Evolutionary conservation across 2,888 invertebrate genomes (phyloP), one percentile per base, ranked within the genome.

Genomic region (Cantharis rustica): DNA sequence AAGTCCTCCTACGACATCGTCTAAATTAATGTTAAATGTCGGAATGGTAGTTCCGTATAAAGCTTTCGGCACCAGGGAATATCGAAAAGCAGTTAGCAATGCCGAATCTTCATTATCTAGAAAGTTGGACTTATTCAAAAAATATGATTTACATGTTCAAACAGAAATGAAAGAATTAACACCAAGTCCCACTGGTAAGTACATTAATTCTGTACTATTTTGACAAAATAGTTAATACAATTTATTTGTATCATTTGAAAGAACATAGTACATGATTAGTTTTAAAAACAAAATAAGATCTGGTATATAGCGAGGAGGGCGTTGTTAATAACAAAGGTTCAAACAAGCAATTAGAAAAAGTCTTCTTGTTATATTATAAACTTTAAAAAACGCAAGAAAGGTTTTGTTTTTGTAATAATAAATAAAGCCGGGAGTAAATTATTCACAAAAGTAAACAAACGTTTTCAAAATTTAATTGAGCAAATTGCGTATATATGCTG

Each of bases 21-120:
- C 75, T 1, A 72, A 75, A 64, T 23, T 73, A 20, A 68, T 79
- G 75, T 89, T 91, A 68, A 89, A 92, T 86, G 92, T 95, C 81
- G 95, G 95, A 66, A 91, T 95, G 86, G 92, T 95, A 81, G 92
- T 95, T 82, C 95, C 95, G 10, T 92, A 94, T 86, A 94, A 94
- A 85, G 91, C 92, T 80, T 95, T 95, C 86, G 93, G 93, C 80
- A 91, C 91, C 77, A 90, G 94, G 75, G 94, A 93, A 85, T 94
- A 94, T 87, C 92, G 91, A 75, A 93, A 92, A 85, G 93, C 94
- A 75, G 92, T 93, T 79, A 92, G 92, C 78, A 91, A 90, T 72
- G 93, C 94, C 62, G 91, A 94, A 83, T 89, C 90, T 79, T 90
- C 90, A 83, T 89, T 95, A 82, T 92, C 92, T 84, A 91, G 93